A percentile compares a stretch with the other conserved stretches of the same genome.
Conservation (phyloP, 2,888 invertebrate genomes). For the Thereva unica region DNA sequence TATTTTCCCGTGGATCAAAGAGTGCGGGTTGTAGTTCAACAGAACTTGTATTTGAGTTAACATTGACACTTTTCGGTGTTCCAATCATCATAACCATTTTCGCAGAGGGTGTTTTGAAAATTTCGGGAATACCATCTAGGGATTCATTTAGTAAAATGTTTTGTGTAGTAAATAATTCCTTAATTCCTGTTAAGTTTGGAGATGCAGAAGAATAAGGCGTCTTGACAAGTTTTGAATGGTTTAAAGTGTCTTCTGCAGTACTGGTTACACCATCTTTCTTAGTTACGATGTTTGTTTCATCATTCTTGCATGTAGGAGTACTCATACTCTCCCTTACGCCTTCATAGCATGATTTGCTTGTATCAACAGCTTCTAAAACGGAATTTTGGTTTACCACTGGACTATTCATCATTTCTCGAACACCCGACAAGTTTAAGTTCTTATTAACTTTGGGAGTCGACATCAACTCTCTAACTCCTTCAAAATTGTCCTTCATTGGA, state of each 20-base stretch:
- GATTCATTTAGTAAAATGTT: no score
- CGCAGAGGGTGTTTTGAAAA: conserved; percentile 53
- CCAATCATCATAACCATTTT: conserved; percentile 52
- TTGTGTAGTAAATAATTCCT: no score
- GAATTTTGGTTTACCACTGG: conserved; percentile 7
- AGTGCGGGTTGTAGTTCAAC: conserved; percentile 47
- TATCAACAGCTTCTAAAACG: no score
- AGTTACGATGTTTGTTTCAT: no score
- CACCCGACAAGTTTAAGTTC: background rate
- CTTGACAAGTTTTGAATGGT: no score
- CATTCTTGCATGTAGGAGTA: no score
- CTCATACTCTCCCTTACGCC: no score
- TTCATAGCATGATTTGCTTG: no score
- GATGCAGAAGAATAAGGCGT: no score
- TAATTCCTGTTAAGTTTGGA: no score
- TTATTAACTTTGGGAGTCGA: conserved; percentile 42
- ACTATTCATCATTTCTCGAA: conserved; percentile 28
- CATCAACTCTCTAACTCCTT: conserved; percentile 47
- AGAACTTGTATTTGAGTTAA: conserved; percentile 46
- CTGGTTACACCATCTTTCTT: no score
- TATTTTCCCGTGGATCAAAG: conserved; percentile 48
- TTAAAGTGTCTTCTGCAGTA: no score
- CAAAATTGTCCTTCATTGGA: conserved; percentile 15
- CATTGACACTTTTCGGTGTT: conserved; percentile 51
- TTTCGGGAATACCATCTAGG: conserved; percentile 42